Conservation (phyloP, 1,140 invertebrate species). For the Aphidius ervi region DNA sequence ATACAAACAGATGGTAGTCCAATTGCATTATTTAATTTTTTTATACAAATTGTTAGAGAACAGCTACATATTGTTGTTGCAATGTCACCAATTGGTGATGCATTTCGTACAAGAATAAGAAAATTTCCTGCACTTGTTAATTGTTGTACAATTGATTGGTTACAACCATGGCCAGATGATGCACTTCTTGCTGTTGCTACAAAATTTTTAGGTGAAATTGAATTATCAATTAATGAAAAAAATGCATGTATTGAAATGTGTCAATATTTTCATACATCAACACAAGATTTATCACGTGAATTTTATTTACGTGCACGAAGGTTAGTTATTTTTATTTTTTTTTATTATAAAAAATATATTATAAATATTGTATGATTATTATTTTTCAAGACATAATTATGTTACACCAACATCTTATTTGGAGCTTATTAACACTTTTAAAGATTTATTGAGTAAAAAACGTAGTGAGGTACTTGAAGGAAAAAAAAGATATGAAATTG, state of each 20-base stretch:
- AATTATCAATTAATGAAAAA: constrained; percentile 66
- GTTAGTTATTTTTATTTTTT: neutral
- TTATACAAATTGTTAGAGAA: constrained; percentile 81
- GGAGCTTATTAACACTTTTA: constrained; percentile 87
- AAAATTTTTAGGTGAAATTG: constrained; percentile 78
- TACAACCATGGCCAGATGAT: constrained; percentile 92
- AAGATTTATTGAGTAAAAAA: constrained; percentile 72
- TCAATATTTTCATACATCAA: constrained; percentile 85
- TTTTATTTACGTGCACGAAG: constrained; percentile 66
- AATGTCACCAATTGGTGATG: constrained; percentile 88
- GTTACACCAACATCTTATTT: constrained; percentile 93
- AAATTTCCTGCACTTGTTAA: constrained; percentile 94
- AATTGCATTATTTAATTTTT: constrained; percentile 86
- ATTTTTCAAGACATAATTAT: constrained; percentile 65
- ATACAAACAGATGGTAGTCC: constrained; percentile 88
- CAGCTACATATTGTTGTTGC: constrained; percentile 88
- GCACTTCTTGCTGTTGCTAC: constrained; percentile 91
- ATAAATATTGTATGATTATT: neutral
- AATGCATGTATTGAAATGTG: constrained; percentile 80
- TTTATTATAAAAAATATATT: neutral
- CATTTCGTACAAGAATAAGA: constrained; percentile 76
- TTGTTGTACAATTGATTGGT: constrained; percentile 96
- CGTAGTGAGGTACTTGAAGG: constrained; percentile 61
- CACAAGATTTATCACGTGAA: constrained; percentile 70
- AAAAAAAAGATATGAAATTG: constrained; percentile 76